A percentile compares a stretch with the other conserved stretches of the same genome.
These are phyloP conservation scores for Rhombomys opimus DNA, from an alignment of 2,113 vertebrate genomes.

Conservation along the genomic window DNA sequence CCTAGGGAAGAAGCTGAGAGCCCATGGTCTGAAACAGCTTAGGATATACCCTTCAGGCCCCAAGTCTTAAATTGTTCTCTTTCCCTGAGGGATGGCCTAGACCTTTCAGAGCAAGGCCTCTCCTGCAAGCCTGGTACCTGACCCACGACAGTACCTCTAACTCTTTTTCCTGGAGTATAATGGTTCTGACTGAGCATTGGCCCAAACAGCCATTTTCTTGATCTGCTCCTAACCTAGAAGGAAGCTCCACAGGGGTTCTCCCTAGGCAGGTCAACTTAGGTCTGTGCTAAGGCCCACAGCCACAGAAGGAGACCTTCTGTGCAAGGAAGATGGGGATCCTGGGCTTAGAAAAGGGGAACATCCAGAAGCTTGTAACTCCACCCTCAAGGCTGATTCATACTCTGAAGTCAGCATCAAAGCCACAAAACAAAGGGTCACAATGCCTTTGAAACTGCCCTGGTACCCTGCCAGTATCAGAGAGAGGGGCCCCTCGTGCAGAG, in stretches of 20 bases:
- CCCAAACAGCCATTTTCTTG: neutral
- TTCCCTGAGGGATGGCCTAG: neutral
- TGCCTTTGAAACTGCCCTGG: neutral
- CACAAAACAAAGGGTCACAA: slow-evolving; percentile 26
- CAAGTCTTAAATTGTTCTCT: neutral
- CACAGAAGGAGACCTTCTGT: neutral
- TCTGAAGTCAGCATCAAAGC: slow-evolving; percentile 20
- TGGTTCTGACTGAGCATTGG: neutral
- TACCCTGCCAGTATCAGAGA: neutral
- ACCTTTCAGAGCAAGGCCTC: neutral
- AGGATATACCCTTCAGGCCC: neutral
- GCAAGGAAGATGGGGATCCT: neutral
- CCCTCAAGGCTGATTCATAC: slow-evolving; percentile 29
- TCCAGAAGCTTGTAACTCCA: neutral
- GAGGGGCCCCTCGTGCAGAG: neutral
- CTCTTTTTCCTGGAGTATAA: neutral
- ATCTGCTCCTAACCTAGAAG: neutral
- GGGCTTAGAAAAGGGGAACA: neutral
- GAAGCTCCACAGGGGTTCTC: too few species aligned
- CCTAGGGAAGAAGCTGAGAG: neutral
- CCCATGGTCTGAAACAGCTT: neutral
- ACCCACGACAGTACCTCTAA: neutral
- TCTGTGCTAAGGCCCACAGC: neutral
- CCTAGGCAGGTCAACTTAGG: neutral
- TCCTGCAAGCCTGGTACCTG: neutral